phyloP scores from a whole-genome alignment of 2,113 vertebrate genomes.

The Gasterosteus nipponicus region DNA sequence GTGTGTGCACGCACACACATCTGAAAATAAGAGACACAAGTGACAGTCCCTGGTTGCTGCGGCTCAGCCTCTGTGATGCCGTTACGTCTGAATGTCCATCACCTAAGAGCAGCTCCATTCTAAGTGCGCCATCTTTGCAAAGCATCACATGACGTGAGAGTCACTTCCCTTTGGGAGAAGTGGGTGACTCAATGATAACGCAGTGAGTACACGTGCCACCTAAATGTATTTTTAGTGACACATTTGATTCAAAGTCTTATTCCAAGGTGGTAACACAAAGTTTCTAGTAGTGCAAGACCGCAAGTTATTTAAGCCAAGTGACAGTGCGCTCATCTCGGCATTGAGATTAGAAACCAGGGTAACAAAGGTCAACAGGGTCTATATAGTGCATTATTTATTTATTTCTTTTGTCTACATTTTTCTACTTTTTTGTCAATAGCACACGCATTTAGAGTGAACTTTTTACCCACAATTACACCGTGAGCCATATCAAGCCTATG shows the following conservation, averaged over 20 bases:
- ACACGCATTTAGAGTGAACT: neutral
- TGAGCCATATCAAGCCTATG: neutral
- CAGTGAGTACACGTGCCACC: constrained; percentile 7
- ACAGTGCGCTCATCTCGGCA: too few relatives aligned
- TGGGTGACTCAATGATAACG: constrained; percentile 20
- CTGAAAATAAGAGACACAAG: constrained; percentile 56
- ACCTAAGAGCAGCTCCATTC: constrained; percentile 46
- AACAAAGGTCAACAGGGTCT: neutral
- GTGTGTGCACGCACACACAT: constrained; percentile 36
- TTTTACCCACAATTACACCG: neutral
- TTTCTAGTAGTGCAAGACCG: neutral
- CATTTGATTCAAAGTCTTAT: neutral
- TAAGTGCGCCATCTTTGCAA: constrained; percentile 45
- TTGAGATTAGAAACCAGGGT: neutral
- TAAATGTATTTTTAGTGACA: neutral
- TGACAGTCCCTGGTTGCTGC: constrained; percentile 71
- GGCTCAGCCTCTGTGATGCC: constrained; percentile 67
- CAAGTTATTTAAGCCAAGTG: neutral
- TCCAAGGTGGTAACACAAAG: neutral
- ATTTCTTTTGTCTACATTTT: neutral
- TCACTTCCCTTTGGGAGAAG: constrained; percentile 9
- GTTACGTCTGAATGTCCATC: constrained; percentile 64
- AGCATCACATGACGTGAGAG: constrained; percentile 27
- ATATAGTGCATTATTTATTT: neutral
- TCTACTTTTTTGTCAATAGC: neutral